Evolutionary conservation across 2,888 invertebrate species (phyloP), one percentile per base, ranked within the genome.

Genomic region (Microplitis deprimator): DNA sequence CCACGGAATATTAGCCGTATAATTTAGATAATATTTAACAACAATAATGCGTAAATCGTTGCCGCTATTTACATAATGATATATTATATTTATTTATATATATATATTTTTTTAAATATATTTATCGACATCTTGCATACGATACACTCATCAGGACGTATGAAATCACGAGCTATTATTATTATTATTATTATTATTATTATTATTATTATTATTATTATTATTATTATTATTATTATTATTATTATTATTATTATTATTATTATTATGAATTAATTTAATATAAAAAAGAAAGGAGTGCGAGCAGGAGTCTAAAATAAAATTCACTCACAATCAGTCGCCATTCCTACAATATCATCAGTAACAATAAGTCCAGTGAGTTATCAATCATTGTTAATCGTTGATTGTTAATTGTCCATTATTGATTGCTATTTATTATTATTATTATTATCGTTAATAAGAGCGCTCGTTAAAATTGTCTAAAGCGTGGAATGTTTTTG

Each of bases 51-150:
- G 72, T 68, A 73, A 74, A 77, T 74, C 70, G 61, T 75, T 77
- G 73, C 71, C 68, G 73, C 79, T 80, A 80, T 79, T 60, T 80
- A 80, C 79, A 80, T 20, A 72, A 72, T 79, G 74, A 78, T 75
- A 7, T 10, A 10, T 10, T 50, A 50, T 50, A 50, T 50, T 50
- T 50, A 50, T 50, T 10, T 50, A 76, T 79, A 62, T 64, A 65
- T 71, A 50, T 50, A 50, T 50, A 76, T 79, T 68, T 64, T 29
- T 1, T 29, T 4, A 3, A 0, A 50, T 50, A 50, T 50, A 76
- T 79, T 68, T 64, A 65, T 71, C 68, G 62, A 73, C 67, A 67
- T 76, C 40, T 67, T 59, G 70, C 62, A 62, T 68, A 76, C 69
- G 64, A 70, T 64, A 74, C 29, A 29, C 70, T 39, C 50, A 39